Evolutionary conservation across 2,113 vertebrate genomes (phyloP).

Genomic region (Taurulus bubalis): DNA sequence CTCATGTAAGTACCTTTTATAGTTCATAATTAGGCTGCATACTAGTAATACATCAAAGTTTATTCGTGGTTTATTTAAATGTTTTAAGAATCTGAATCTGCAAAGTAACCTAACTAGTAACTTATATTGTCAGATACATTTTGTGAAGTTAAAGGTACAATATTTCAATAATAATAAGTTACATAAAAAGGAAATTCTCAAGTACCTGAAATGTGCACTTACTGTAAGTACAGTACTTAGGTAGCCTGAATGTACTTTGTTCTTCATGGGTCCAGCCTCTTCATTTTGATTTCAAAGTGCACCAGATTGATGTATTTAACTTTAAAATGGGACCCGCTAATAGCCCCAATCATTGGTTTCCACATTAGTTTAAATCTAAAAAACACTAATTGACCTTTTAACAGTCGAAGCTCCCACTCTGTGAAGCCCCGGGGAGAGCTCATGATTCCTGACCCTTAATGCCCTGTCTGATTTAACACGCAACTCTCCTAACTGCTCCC

Average conservation of each 20-base stretch:
- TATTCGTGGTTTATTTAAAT: too few species aligned
- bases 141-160: too few species aligned
- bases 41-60: too few species aligned
- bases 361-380: slow-evolving; percentile 41
- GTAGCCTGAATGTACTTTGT: not conserved
- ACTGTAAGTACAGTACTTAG: not conserved
- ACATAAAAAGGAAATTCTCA: too few species aligned
- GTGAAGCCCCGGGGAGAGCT: slow-evolving; percentile 33
- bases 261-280: not conserved
- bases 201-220: not conserved
- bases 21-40: too few species aligned
- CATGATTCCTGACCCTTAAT: slow-evolving; percentile 32
- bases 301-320: not conserved
- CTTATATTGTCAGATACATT: too few species aligned
- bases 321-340: slow-evolving; percentile 6
- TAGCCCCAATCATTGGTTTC: slow-evolving; percentile 54
- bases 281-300: not conserved
- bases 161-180: too few species aligned
- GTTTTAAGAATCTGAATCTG: too few species aligned
- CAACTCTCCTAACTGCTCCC: slow-evolving; percentile 12
- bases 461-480: slow-evolving; percentile 25
- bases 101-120: too few species aligned
- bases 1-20: too few species aligned
- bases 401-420: not conserved
- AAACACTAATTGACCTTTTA: slow-evolving; percentile 43